Evolutionary conservation across 64 coral and sea anemone species (phyloP).

Genomic region (Catalaphyllia jardinei): DNA sequence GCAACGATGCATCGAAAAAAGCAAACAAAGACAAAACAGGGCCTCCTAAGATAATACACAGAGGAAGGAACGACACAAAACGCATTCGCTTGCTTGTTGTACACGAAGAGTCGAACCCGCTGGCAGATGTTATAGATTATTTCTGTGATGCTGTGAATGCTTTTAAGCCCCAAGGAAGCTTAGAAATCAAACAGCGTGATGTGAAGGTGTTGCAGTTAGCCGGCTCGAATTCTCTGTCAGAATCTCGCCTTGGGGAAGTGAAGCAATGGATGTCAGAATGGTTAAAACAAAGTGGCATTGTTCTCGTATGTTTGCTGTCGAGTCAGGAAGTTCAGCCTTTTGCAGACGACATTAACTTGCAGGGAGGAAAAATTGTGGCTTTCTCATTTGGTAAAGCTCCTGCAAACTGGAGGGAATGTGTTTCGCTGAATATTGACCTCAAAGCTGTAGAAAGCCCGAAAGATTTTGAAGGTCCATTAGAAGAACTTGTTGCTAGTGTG

Average conservation of each 20-base stretch:
- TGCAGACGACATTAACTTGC: background rate
- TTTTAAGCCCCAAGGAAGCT: constrained; percentile 1
- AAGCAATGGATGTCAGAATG: constrained; percentile 6
- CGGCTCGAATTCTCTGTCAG: background rate
- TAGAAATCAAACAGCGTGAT: background rate
- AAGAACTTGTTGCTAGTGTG: constrained; percentile 17
- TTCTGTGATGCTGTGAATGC: constrained; percentile 13
- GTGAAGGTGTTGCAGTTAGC: background rate
- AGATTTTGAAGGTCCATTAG: constrained; percentile 19
- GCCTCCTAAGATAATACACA: background rate
- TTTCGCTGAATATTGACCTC: background rate
- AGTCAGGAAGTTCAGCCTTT: background rate
- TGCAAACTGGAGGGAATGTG: background rate
- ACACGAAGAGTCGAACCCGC: background rate
- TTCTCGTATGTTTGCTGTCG: background rate
- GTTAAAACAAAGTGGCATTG: background rate
- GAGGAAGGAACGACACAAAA: constrained; percentile 1
- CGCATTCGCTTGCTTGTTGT: background rate
- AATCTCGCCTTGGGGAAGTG: background rate
- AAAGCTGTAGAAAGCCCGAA: background rate
- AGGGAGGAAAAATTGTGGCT: background rate
- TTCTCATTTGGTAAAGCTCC: constrained; percentile 6
- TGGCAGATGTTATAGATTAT: background rate
- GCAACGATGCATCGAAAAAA: constrained; percentile 6
- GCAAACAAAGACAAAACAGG: background rate